Conservation (phyloP, 2,113 vertebrate genomes). For the Vombatus ursinus region DNA sequence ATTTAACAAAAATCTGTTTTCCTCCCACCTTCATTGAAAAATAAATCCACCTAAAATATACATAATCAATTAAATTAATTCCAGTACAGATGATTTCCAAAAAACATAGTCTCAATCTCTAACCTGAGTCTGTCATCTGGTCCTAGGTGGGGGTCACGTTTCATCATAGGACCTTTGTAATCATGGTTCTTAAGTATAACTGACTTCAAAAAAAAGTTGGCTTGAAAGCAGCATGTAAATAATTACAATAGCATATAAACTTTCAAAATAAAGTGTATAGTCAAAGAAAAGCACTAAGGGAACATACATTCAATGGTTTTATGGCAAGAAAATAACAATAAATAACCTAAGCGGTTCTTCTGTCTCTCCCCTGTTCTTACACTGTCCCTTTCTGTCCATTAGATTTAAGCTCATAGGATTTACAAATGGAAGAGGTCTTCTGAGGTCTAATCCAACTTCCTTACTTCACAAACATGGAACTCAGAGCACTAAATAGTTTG, state of each 20-base stretch:
- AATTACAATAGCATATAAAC: too few relatives aligned
- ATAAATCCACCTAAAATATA: too few relatives aligned
- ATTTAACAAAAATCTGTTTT: too few relatives aligned
- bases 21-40: too few relatives aligned
- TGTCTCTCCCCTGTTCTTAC: not conserved
- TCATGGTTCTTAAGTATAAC: too few relatives aligned
- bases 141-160: not conserved
- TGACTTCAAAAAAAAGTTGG: too few relatives aligned
- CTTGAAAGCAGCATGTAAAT: not conserved
- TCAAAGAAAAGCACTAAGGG: not conserved
- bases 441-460: not conserved
- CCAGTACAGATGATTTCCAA: not conserved
- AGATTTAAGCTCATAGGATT: not conserved
- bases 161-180: not conserved
- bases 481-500: not conserved
- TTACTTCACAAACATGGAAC: not conserved
- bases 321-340: not conserved
- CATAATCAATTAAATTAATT: not conserved
- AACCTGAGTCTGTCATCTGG: not conserved
- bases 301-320: not conserved
- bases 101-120: not conserved
- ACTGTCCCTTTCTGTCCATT: not conserved
- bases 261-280: not conserved
- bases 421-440: not conserved
- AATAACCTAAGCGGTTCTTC: not conserved